Evolutionary conservation across 2,113 vertebrate genomes (phyloP), one percentile per base, ranked within the genome.

Genomic region (Pseudopipra pipra): DNA sequence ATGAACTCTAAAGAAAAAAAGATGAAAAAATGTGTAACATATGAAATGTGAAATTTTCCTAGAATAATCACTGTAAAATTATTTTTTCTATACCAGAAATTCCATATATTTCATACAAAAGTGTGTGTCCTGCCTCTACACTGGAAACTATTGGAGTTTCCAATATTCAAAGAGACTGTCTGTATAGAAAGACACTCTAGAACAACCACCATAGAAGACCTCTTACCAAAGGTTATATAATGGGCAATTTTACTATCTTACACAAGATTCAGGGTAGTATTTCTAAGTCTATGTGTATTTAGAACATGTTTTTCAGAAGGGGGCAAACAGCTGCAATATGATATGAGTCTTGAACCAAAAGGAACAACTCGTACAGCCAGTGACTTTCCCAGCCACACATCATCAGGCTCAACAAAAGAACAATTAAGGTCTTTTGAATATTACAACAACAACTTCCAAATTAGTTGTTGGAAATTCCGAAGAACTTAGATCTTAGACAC

Each of bases 401-500:
- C 72, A 35, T 74, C 61, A 84, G 74, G 43, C 77, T 91, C 46
- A 85, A 91, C 58, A 95, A 85, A 87, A 91, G 94, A 65, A 19
- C 74, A 89, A 41, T 51, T 78, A 94, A 96, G 58, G 28, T 70
- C 74, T 85, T 92, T 39, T 56, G 49, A 39, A 72, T 82, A 73
- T 89, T 92, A 81, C 92, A 95, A 80, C 55, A 90, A 88, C 44
- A 70, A 80, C 37, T n/a, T n/a, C n/a, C n/a, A n/a, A n/a, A n/a
- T n/a, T n/a, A n/a, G n/a, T n/a, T n/a, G n/a, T n/a, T n/a, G n/a
- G n/a, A n/a, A 96, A 97, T 96, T 8, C 94, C 96, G 95, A 68
- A 94, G 55, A 61, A 88, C 79, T 97, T 95, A 96, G 82, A 86
- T 83, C 83, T 70, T 80, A 68, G 67, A 83, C 37, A 9, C 59